A percentile compares a stretch with the other conserved stretches of the same genome.
Conservation (phyloP, 2,113 vertebrate species). For the Pomatorhinus ruficollis region DNA sequence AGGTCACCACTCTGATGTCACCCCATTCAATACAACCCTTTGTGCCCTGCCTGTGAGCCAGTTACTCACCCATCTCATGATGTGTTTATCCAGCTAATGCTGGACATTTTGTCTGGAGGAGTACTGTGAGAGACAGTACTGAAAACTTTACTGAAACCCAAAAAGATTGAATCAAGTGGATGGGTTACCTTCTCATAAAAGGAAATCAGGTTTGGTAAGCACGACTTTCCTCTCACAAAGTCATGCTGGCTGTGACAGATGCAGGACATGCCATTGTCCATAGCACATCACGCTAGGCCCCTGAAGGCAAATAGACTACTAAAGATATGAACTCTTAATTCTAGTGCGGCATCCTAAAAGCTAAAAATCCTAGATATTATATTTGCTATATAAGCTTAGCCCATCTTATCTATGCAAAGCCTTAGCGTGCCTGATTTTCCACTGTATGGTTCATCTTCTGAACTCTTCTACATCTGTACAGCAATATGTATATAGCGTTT, state of each 20-base stretch:
- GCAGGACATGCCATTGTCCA: not conserved
- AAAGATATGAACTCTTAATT: not conserved
- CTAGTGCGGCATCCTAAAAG: not conserved
- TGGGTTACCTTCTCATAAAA: not conserved
- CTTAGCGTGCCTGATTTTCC: not conserved
- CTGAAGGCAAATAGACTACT: not conserved
- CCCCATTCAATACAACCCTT: accelerated
- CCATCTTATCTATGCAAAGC: not conserved
- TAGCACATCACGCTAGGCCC: not conserved
- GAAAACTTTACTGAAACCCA: not conserved
- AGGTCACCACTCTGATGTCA: not conserved
- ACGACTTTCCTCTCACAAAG: not conserved
- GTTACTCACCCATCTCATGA: not conserved
- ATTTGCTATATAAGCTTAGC: not conserved
- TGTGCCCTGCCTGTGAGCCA: accelerated
- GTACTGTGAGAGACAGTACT: not conserved
- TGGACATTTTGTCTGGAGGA: not conserved
- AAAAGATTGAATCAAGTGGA: not conserved
- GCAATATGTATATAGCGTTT: not conserved
- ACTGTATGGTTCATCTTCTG: not conserved
- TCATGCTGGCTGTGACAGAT: not conserved
- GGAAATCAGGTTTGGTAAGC: accelerated
- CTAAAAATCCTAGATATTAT: not conserved
- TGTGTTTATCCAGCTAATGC: not conserved
- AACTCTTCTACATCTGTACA: not conserved